Percentiles rank a stretch among this genome's conserved stretches.
These are phyloP conservation scores for Euplagia quadripunctaria DNA, from an alignment of 2,888 invertebrate species.

Conservation along the genomic window DNA sequence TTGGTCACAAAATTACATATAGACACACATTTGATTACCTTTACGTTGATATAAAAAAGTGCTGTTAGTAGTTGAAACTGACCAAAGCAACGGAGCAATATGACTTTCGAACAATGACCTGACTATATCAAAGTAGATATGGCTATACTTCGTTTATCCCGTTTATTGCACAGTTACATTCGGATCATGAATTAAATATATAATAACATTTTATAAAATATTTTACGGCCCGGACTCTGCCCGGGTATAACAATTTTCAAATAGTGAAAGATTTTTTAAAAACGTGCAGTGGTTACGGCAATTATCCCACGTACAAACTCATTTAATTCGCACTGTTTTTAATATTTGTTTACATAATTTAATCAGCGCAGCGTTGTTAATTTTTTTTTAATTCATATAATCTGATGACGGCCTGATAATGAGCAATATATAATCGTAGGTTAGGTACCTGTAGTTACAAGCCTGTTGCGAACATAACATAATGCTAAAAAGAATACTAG, in stretches of 20 bases:
- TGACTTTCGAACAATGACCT: neutral
- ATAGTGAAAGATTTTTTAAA: too few species aligned
- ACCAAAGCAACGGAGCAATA: neutral
- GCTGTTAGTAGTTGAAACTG: neutral
- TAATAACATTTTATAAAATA: neutral
- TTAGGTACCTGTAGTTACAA: neutral
- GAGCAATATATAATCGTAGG: neutral
- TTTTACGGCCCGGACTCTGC: neutral
- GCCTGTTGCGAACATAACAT: neutral
- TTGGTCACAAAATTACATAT: neutral
- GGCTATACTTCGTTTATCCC: neutral
- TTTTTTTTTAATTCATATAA: neutral
- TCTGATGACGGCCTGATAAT: neutral
- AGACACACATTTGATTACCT: neutral
- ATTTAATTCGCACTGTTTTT: neutral
- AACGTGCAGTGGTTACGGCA: too few species aligned
- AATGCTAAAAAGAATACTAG: neutral
- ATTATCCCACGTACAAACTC: neutral
- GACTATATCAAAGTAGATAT: neutral
- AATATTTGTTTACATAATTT: neutral
- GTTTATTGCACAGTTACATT: conserved; percentile 4
- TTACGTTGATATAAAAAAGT: neutral
- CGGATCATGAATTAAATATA: neutral
- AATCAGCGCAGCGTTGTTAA: too few species aligned
- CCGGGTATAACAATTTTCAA: too few species aligned